Conservation (phyloP, 2,797 vertebrate species). For the Spea hammondii region DNA sequence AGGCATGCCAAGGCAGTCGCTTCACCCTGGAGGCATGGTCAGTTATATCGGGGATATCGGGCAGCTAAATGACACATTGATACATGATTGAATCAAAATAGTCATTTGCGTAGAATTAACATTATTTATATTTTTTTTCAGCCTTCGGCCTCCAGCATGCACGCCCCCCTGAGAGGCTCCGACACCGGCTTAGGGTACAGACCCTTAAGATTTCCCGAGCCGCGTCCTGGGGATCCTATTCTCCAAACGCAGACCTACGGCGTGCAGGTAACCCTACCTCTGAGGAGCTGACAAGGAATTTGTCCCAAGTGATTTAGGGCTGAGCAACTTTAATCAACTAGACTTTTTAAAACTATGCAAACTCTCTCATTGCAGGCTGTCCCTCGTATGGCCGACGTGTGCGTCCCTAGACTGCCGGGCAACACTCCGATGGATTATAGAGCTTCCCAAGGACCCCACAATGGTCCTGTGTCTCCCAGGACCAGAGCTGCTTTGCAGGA, state of each 20-base stretch:
- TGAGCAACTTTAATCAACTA: background rate
- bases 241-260: constrained; percentile 75
- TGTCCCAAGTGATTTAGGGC: background rate
- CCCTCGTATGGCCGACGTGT: background rate
- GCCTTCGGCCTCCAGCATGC: constrained; percentile 71
- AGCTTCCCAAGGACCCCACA: background rate
- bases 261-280: constrained; percentile 76
- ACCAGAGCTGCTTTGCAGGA: constrained; percentile 70
- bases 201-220: constrained; percentile 72
- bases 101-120: background rate
- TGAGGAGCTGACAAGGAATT: background rate
- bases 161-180: constrained; percentile 73
- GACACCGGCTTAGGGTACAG: constrained; percentile 75
- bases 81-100: too few species aligned
- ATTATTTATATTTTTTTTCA: constrained; percentile 27
- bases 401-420: background rate
- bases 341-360: background rate
- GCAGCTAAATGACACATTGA: background rate
- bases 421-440: background rate
- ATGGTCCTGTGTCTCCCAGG: background rate
- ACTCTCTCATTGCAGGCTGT: constrained; percentile 65
- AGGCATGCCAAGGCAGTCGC: constrained; percentile 62
- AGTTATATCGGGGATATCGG: constrained; percentile 34
- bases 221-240: constrained; percentile 73
- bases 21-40: constrained; percentile 67